phyloP scores from a whole-genome alignment of 2,888 invertebrate genomes.

The Spisula solida region DNA sequence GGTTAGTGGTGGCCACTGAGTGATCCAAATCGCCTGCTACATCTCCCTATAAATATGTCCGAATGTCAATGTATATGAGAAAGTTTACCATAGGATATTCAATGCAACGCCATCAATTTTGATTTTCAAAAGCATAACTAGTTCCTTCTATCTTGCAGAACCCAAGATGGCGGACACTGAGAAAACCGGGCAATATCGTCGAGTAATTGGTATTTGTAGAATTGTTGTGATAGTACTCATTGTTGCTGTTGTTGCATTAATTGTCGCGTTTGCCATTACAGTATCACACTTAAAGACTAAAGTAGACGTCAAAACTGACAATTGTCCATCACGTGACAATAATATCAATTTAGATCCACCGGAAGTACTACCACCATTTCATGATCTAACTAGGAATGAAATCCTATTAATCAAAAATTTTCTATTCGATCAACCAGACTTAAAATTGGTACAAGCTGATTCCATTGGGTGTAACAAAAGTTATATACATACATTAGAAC shows the following conservation, averaged over 20 bases:
- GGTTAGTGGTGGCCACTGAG: no score
- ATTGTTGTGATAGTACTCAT: constrained; percentile 41
- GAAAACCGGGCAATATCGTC: constrained; percentile 44
- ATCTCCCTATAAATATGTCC: no score
- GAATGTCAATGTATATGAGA: no score
- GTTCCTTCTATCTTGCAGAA: constrained; percentile 25
- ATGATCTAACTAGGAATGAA: constrained; percentile 66
- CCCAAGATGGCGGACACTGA: constrained; percentile 29
- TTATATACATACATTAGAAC: constrained; percentile 66
- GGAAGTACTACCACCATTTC: constrained; percentile 62
- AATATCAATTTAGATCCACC: constrained; percentile 64
- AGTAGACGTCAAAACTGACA: constrained; percentile 33
- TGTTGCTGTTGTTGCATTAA: constrained; percentile 40
- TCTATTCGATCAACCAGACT: constrained; percentile 57
- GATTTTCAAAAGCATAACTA: no score
- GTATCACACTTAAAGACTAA: constrained; percentile 29
- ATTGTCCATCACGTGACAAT: constrained; percentile 35
- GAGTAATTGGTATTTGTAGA: constrained; percentile 45
- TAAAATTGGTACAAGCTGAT: constrained; percentile 57
- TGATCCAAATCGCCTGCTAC: no score
- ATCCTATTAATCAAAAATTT: constrained; percentile 58
- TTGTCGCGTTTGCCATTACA: constrained; percentile 47
- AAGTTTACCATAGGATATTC: no score
- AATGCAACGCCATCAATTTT: no score
- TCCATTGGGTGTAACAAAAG: constrained; percentile 49